Evolutionary conservation across 2,888 invertebrate genomes (phyloP).

Genomic region (Apodemia duryi): DNA sequence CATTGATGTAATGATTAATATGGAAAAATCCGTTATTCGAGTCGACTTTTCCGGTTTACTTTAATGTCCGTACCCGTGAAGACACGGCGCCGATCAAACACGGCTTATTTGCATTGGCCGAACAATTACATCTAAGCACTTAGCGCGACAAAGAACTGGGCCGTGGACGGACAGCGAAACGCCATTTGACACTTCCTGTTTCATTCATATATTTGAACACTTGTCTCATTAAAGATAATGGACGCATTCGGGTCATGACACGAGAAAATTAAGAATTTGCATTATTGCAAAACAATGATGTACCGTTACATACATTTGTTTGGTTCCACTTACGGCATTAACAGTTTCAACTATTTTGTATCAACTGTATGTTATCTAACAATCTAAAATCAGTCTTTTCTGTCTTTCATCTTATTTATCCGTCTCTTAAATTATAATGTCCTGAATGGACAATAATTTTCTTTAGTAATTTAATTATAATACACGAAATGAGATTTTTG

Average conservation of each 20-base stretch:
- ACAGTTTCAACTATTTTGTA: slow-evolving; percentile 2
- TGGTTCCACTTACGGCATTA: not conserved
- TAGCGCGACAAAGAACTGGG: slow-evolving; percentile 68
- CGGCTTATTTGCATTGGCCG: slow-evolving; percentile 63
- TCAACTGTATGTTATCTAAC: not conserved
- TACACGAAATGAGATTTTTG: no score
- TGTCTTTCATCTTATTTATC: not conserved
- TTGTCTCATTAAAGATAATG: slow-evolving; percentile 41
- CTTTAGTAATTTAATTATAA: no score
- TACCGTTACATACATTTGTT: not conserved
- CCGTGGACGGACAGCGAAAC: slow-evolving; percentile 71
- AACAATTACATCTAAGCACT: slow-evolving; percentile 74
- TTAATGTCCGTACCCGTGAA: slow-evolving; percentile 28
- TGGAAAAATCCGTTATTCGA: slow-evolving; percentile 52
- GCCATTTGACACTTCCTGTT: slow-evolving; percentile 77
- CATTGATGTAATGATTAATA: slow-evolving; percentile 26
- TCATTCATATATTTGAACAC: slow-evolving; percentile 57
- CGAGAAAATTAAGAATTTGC: slow-evolving; percentile 46
- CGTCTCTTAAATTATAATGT: no score
- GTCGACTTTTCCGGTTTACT: slow-evolving; percentile 40
- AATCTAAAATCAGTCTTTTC: not conserved
- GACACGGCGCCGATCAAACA: slow-evolving; percentile 25
- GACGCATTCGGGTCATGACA: slow-evolving; percentile 45
- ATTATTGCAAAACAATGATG: slow-evolving; percentile 23
- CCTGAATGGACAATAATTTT: no score